Conservation (phyloP, 2,888 invertebrate genomes). For the Cephus pulcher region DNA sequence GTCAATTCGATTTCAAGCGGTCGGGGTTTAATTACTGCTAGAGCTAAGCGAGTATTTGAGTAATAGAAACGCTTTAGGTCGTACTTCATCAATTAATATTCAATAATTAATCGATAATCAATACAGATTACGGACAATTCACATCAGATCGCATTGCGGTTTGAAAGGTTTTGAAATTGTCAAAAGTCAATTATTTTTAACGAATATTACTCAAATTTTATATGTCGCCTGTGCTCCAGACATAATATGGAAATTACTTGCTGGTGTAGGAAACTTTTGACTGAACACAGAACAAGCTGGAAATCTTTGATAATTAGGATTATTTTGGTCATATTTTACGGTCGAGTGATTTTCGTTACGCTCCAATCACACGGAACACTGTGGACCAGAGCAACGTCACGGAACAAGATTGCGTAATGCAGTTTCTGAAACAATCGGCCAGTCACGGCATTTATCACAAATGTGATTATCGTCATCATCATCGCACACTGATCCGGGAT, state of each 20-base stretch:
- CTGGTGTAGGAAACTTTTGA: background rate
- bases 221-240: background rate
- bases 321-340: slow-evolving; percentile 53
- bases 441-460: slow-evolving; percentile 31
- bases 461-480: slow-evolving; percentile 32
- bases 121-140: background rate
- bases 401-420: slow-evolving; percentile 34
- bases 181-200: background rate
- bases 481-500: background rate
- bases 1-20: background rate
- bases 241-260: background rate
- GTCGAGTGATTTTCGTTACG: slow-evolving; percentile 41
- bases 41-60: background rate
- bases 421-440: slow-evolving; percentile 37
- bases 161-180: background rate
- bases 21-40: background rate
- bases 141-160: background rate
- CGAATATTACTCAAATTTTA: background rate
- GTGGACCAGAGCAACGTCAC: slow-evolving; percentile 24
- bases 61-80: background rate
- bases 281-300: background rate
- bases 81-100: background rate
- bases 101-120: background rate
- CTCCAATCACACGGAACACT: slow-evolving; percentile 30
- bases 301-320: slow-evolving; percentile 55